These are phyloP conservation scores for Torymus texanus DNA, from an alignment of 2,888 invertebrate species.

Conservation along the genomic window DNA sequence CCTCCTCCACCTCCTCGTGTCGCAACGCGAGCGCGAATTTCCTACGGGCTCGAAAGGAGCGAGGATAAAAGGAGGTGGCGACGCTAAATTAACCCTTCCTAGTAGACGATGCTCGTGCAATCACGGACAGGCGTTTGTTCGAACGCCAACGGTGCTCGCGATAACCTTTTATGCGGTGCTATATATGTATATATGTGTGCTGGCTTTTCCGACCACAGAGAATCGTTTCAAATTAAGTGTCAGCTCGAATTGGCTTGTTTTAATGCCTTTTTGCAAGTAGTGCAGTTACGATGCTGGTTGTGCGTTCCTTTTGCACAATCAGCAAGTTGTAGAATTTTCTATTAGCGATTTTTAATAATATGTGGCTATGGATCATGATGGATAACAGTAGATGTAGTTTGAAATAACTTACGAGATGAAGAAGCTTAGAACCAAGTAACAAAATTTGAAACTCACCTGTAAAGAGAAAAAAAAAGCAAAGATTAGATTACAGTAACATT, in stretches of 20 bases:
- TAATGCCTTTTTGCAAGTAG: too few relatives aligned
- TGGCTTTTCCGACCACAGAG: too few relatives aligned
- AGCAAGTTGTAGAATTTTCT: too few relatives aligned
- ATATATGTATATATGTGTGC: too few relatives aligned
- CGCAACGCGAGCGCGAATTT: slow-evolving; percentile 32
- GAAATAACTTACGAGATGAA: slow-evolving; percentile 11
- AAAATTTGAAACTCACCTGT: slow-evolving; percentile 35
- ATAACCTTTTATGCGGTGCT: neutral
- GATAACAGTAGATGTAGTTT: too few relatives aligned
- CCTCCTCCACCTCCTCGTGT: neutral
- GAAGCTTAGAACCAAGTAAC: neutral
- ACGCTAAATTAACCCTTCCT: slow-evolving; percentile 23
- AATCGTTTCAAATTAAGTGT: too few relatives aligned
- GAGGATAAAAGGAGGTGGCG: neutral
- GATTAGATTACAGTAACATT: neutral
- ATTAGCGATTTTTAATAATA: too few relatives aligned
- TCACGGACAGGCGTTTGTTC: too few relatives aligned
- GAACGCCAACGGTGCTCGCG: neutral
- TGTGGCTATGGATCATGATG: too few relatives aligned
- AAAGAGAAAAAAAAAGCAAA: slow-evolving; percentile 26
- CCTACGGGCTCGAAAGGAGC: slow-evolving; percentile 9
- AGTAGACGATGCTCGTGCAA: neutral
- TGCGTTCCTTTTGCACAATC: too few relatives aligned
- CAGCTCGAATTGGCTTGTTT: too few relatives aligned
- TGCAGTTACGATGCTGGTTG: too few relatives aligned